Evolutionary conservation across 1,140 invertebrate genomes (phyloP).

Genomic region (Maniola jurtina): DNA sequence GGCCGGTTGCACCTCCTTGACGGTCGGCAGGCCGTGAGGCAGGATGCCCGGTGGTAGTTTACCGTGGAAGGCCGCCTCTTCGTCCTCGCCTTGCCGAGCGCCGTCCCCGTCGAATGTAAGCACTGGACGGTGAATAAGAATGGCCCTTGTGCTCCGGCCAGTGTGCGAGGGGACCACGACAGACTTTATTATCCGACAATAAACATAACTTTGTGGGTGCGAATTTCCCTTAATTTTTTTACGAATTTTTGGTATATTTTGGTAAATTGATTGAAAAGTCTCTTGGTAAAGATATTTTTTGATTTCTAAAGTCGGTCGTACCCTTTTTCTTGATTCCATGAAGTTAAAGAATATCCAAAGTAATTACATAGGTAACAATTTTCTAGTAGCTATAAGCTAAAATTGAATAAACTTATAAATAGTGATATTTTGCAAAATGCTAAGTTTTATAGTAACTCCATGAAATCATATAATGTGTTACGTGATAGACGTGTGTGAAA

Average conservation of each 20-base stretch:
- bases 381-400: background rate
- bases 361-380: no score
- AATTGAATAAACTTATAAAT: background rate
- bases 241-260: no score
- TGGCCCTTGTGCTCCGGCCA: constrained; percentile 62
- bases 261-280: no score
- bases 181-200: constrained; percentile 24
- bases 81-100: constrained; percentile 93
- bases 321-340: constrained; percentile 21
- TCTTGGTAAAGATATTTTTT: background rate
- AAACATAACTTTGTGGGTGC: background rate
- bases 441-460: constrained; percentile 14
- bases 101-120: constrained; percentile 97
- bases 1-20: constrained; percentile 96
- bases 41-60: constrained; percentile 95
- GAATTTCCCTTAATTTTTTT: background rate
- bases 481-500: constrained; percentile 25
- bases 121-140: constrained; percentile 96
- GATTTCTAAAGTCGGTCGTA: constrained; percentile 26
- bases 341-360: constrained; percentile 16
- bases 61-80: constrained; percentile 89
- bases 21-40: constrained; percentile 94
- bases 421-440: background rate
- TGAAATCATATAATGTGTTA: constrained; percentile 7
- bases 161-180: constrained; percentile 34